Conservation (phyloP, 1,140 invertebrate species). For the Zaprionus lachaisei region DNA sequence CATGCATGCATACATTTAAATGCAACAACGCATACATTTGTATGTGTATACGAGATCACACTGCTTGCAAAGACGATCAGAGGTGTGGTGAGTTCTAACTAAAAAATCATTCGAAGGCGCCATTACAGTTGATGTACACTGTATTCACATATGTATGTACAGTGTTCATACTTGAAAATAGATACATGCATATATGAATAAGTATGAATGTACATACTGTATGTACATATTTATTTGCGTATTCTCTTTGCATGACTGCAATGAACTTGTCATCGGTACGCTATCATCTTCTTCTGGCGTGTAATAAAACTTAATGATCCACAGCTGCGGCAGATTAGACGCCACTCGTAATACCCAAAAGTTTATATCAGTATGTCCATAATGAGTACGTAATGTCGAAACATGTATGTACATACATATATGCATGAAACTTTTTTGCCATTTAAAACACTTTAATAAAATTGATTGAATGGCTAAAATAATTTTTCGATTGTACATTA, state of each 20-base stretch:
- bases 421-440: background rate
- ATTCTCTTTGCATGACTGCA: background rate
- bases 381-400: background rate
- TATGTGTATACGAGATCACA: conserved; percentile 18
- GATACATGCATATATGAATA: background rate
- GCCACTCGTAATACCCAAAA: conserved; percentile 24
- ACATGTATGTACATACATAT: background rate
- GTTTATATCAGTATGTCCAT: background rate
- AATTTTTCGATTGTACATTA: background rate
- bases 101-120: background rate
- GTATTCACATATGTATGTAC: background rate
- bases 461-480: background rate
- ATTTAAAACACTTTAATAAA: background rate
- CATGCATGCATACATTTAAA: background rate
- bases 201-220: no score
- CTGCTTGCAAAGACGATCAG: background rate
- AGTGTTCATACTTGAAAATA: background rate
- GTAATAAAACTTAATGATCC: conserved; percentile 31
- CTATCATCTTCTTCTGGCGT: conserved; percentile 14
- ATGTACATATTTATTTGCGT: background rate
- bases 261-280: conserved; percentile 17
- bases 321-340: conserved; percentile 30
- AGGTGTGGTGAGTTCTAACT: background rate
- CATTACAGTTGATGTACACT: conserved; percentile 1
- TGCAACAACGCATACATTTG: background rate